Conservation (phyloP, 2,888 invertebrate genomes). For the Lasius platythorax region DNA sequence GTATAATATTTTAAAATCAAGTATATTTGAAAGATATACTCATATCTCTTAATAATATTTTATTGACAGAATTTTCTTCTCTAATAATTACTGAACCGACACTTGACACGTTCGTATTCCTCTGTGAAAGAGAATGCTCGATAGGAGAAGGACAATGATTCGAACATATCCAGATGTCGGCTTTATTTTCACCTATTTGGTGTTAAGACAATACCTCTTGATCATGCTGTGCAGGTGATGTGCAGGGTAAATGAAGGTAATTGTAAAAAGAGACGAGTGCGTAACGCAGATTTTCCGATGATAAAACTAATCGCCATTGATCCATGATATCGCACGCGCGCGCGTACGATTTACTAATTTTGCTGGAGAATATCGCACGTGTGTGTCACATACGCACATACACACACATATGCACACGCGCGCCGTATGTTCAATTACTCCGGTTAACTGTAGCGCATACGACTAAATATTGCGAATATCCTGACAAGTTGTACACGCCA, state of each 20-base stretch:
- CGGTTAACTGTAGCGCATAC: neutral
- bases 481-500: slow-evolving; percentile 18
- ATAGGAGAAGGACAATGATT: neutral
- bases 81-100: neutral
- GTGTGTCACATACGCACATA: too few species aligned
- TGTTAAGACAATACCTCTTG: neutral
- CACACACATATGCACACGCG: neutral
- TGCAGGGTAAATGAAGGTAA: neutral
- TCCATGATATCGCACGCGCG: neutral
- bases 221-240: neutral
- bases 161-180: neutral
- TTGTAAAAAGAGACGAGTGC: neutral
- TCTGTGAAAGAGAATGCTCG: neutral
- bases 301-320: slow-evolving; percentile 8
- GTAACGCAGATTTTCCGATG: neutral
- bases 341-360: slow-evolving; percentile 33
- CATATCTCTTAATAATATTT: neutral
- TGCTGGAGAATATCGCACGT: slow-evolving; percentile 15
- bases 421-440: slow-evolving; percentile 22
- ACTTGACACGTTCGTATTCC: neutral
- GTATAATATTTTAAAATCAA: neutral
- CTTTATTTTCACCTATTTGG: neutral
- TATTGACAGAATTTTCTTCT: neutral
- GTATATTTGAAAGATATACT: neutral
- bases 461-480: slow-evolving; percentile 26